Conservation (phyloP, 2,888 invertebrate species). For the Diadromus collaris region DNA sequence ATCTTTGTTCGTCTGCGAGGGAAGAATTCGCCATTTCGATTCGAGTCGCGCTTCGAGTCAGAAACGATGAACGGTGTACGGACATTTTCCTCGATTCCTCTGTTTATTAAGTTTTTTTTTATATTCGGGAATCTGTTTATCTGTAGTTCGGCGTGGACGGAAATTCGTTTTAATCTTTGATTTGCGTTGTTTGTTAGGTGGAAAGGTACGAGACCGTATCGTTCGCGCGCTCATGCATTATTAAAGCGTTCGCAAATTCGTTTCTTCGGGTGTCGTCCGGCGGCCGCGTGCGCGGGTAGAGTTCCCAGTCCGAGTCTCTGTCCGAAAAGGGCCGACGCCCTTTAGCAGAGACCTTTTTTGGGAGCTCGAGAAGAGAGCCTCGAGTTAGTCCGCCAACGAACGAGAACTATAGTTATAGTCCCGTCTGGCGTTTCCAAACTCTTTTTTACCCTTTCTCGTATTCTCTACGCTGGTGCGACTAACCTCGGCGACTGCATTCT, state of each 20-base stretch:
- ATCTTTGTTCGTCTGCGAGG: conserved; percentile 47
- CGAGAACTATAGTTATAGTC: neutral
- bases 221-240: conserved; percentile 61
- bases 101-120: conserved; percentile 13
- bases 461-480: conserved; percentile 13
- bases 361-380: conserved; percentile 10
- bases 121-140: neutral
- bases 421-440: conserved; percentile 30
- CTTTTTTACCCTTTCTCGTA: conserved; percentile 29
- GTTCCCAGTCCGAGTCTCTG: conserved; percentile 54
- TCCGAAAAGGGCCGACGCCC: conserved; percentile 61
- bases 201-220: conserved; percentile 32
- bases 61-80: neutral
- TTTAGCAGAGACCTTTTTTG: conserved; percentile 49
- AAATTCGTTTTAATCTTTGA: neutral
- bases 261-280: conserved; percentile 44
- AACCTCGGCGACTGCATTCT: conserved; percentile 51
- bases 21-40: conserved; percentile 9
- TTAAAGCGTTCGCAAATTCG: conserved; percentile 64
- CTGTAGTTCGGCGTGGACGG: neutral
- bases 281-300: conserved; percentile 25
- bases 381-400: conserved; percentile 30
- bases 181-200: conserved; percentile 5
- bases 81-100: conserved; percentile 26
- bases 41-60: conserved; percentile 24